Evolutionary conservation across 2,888 invertebrate species (phyloP), one percentile per base, ranked within the genome.

Genomic region (Drosophila multiciliata): DNA sequence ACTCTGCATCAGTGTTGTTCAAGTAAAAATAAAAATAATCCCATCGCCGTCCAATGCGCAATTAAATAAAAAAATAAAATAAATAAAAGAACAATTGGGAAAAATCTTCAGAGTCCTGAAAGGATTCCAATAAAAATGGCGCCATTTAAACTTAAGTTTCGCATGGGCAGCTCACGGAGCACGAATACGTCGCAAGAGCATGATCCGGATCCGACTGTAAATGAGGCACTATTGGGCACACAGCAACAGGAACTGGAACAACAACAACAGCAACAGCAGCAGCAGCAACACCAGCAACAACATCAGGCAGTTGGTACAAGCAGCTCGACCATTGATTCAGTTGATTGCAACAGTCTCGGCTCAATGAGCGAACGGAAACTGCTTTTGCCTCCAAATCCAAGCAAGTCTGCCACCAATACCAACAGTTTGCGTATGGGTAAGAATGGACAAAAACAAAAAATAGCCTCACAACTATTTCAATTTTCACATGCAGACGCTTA

Each of bases 101-200:
- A 12, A 45, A 36, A 35, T 53, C 8, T 48, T 17, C 49, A 40
- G 36, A 73, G 55, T 55, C 29, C 20, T 40, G 32, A 20, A 29
- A 66, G 40, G 26, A 60, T 23, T 32, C 17, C 32, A 15, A 48
- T 32, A 38, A 38, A 26, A 33, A 93, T 93, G 93, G 93, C 93
- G 42, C 93, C 93, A 32, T 93, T 93, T 78, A 93, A 93, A 83
- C 87, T 93, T 49, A 93, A 93, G 87, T 93, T 93, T 87, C 93
- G 93, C 65, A 93, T 93, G 93, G 92, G 93, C 62, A 89, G 93
- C 82, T 93, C 93, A 26, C 88, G 93, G 45, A 93, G 93, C 80
- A 92, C 93, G 55, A 93, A 92, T 79, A 92, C 93, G 60, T 93
- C 93, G 42, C 93, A 93, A 80, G 93, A 93, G 74, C 92, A 92